phyloP scores from a whole-genome alignment of 2,113 vertebrate genomes.

The Centropus unirufus region DNA sequence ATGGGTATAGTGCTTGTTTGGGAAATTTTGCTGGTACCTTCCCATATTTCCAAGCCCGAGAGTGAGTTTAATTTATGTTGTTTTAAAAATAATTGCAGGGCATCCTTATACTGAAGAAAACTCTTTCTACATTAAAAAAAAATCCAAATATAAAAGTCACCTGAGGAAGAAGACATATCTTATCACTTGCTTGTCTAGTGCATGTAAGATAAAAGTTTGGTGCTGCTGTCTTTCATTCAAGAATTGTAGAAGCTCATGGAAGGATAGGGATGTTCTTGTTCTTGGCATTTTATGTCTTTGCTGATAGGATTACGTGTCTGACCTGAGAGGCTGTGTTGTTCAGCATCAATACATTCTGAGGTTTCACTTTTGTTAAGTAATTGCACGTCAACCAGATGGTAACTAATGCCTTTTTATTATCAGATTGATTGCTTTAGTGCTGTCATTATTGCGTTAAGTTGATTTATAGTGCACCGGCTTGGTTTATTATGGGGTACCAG shows the following conservation, averaged over 20 bases:
- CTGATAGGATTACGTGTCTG: background rate
- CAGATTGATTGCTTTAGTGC: background rate
- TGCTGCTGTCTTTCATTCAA: background rate
- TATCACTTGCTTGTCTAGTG: background rate
- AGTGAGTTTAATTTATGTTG: background rate
- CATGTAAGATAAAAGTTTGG: background rate
- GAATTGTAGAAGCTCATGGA: background rate
- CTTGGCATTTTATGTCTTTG: background rate
- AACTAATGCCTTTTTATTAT: background rate
- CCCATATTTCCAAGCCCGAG: background rate
- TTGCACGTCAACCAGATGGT: background rate
- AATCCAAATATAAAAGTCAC: background rate
- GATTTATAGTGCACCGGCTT: background rate
- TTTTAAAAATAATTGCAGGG: background rate
- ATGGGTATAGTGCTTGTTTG: background rate
- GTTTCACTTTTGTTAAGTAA: background rate
- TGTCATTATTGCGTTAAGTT: background rate
- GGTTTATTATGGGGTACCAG: background rate
- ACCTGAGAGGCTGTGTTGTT: background rate
- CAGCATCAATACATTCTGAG: background rate
- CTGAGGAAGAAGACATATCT: background rate
- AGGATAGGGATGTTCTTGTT: background rate
- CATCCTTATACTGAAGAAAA: background rate
- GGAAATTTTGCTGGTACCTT: background rate
- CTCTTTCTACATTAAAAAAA: background rate